phyloP scores from a whole-genome alignment of 2,113 vertebrate species.

The Limnothrissa miodon region DNA sequence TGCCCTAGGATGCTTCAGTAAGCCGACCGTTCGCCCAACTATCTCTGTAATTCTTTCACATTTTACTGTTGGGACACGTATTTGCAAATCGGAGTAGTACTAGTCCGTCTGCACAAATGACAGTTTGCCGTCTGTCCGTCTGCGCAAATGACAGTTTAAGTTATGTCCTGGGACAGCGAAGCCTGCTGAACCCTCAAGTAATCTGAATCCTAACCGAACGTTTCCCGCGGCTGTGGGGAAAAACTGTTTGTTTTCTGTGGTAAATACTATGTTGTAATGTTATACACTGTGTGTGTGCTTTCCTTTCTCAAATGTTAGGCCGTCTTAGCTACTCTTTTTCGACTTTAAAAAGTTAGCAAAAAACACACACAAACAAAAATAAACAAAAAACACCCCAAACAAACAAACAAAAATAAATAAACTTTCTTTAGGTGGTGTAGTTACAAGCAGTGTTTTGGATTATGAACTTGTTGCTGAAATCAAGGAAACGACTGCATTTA shows the following conservation, averaged over 20 bases:
- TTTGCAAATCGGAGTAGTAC: neutral
- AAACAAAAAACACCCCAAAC: neutral
- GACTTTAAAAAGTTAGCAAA: neutral
- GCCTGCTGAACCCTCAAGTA: neutral
- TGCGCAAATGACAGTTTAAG: neutral
- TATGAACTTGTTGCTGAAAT: too few species aligned
- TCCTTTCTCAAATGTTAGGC: neutral
- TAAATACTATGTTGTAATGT: conserved; percentile 22
- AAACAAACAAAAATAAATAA: too few species aligned
- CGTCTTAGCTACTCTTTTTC: neutral
- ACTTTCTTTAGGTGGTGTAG: too few species aligned
- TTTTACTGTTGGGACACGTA: neutral
- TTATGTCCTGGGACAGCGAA: neutral
- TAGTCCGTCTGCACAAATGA: neutral
- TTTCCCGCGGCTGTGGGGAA: conserved; percentile 4
- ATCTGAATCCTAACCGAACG: conserved; percentile 19
- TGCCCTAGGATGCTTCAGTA: neutral
- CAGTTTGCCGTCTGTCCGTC: neutral
- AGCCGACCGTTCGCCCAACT: neutral
- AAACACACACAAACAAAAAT: neutral
- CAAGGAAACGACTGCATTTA: neutral
- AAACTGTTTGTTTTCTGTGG: conserved; percentile 20
- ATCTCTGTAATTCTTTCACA: neutral
- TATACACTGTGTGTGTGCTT: neutral
- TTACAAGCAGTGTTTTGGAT: too few species aligned